These are phyloP conservation scores for Azemiops feae DNA, from an alignment of 2,113 vertebrate species.

Conservation along the genomic window DNA sequence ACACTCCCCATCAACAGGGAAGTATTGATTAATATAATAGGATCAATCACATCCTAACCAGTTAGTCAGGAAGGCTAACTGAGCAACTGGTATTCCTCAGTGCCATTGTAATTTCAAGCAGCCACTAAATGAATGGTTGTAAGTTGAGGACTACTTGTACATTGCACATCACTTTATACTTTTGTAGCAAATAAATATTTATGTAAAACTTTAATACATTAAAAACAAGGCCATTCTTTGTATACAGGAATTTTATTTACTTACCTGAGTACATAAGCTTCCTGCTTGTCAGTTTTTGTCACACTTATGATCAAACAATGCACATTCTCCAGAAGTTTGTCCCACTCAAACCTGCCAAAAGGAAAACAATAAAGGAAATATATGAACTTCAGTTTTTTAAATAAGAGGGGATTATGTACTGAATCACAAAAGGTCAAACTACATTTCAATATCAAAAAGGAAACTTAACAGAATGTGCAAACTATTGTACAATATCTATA, in stretches of 20 bases:
- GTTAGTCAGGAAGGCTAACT: neutral
- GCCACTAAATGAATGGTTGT: neutral
- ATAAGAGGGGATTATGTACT: neutral
- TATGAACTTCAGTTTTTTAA: neutral
- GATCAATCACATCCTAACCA: neutral
- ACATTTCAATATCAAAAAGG: neutral
- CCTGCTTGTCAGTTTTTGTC: conserved; percentile 99
- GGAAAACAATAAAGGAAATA: neutral
- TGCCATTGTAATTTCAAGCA: neutral
- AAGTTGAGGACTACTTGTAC: neutral
- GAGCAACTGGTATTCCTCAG: neutral
- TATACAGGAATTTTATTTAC: neutral
- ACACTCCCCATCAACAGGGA: neutral
- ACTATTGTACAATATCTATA: neutral
- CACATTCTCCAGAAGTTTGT: conserved; percentile 99
- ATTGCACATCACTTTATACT: neutral
- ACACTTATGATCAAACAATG: conserved; percentile 99
- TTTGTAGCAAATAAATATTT: neutral
- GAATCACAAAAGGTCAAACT: neutral
- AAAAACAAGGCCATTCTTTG: neutral
- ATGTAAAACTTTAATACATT: neutral
- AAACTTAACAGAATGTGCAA: neutral
- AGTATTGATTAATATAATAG: neutral
- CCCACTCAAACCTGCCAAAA: conserved; percentile 93
- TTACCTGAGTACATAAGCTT: conserved; percentile 99